Conservation (phyloP, 2,888 invertebrate species). For the Lymantria monacha region DNA sequence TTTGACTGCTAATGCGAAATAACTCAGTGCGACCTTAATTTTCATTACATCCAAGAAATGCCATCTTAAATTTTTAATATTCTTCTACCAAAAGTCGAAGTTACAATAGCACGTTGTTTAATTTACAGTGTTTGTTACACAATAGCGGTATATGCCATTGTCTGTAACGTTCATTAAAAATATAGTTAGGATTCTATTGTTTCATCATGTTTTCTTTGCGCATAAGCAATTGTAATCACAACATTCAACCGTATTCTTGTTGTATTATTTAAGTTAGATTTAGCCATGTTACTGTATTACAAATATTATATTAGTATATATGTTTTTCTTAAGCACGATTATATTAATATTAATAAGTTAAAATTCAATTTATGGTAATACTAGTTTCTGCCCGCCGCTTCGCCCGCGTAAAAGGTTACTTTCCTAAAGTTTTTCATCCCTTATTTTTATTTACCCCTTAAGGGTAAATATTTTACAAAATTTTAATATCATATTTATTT, state of each 20-base stretch:
- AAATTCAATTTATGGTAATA: no score
- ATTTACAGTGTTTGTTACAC: conserved; percentile 19
- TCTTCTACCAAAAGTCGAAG: neutral
- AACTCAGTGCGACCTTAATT: neutral
- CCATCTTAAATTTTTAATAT: neutral
- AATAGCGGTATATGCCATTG: conserved; percentile 16
- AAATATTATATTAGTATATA: no score
- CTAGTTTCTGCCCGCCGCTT: no score
- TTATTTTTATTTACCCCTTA: no score
- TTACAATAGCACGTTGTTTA: conserved; percentile 9
- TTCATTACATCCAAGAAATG: neutral
- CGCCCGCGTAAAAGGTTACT: no score
- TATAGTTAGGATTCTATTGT: conserved; percentile 27
- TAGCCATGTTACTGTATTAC: neutral
- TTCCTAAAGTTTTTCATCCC: no score
- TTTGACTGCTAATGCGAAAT: no score
- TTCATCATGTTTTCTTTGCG: conserved; percentile 40
- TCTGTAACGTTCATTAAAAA: conserved; percentile 16
- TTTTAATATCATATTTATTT: no score
- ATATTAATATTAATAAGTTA: no score
- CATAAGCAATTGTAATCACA: conserved; percentile 42
- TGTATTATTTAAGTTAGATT: neutral
- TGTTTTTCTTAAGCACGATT: no score
- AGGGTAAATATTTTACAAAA: no score
- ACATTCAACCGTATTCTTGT: conserved; percentile 18